These are phyloP conservation scores for Apoda limacodes DNA, from an alignment of 2,888 invertebrate species.

Conservation along the genomic window DNA sequence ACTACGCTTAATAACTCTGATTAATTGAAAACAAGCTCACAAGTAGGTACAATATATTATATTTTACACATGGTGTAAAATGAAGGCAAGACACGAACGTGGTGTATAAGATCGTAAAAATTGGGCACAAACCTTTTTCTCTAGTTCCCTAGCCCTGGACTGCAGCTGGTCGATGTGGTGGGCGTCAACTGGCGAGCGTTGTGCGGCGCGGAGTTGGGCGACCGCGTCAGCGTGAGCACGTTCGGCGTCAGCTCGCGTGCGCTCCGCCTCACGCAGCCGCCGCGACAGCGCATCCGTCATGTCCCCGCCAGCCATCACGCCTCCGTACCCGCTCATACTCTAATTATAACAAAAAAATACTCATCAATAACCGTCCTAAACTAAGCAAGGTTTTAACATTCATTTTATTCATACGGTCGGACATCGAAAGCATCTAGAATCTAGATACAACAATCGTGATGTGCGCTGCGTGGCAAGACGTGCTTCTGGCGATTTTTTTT, in stretches of 20 bases:
- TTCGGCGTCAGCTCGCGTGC: constrained; percentile 80
- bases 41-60: no score
- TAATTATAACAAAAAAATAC: constrained; percentile 20
- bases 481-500: neutral
- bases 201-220: constrained; percentile 72
- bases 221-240: constrained; percentile 83
- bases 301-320: constrained; percentile 34
- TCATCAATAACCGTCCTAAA: constrained; percentile 1
- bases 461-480: neutral
- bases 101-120: no score
- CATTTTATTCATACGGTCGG: no score
- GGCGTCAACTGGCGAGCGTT: constrained; percentile 53
- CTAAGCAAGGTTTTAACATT: no score
- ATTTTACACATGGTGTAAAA: no score
- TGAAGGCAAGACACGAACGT: no score
- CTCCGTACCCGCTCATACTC: constrained; percentile 59
- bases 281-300: constrained; percentile 71
- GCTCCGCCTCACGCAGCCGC: constrained; percentile 84
- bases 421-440: no score
- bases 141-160: constrained; percentile 88
- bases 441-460: neutral
- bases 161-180: constrained; percentile 78
- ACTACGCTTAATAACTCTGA: no score
- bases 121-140: no score
- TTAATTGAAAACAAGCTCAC: no score